Conservation (phyloP, 2,888 invertebrate genomes). For the Lapara coniferarum region DNA sequence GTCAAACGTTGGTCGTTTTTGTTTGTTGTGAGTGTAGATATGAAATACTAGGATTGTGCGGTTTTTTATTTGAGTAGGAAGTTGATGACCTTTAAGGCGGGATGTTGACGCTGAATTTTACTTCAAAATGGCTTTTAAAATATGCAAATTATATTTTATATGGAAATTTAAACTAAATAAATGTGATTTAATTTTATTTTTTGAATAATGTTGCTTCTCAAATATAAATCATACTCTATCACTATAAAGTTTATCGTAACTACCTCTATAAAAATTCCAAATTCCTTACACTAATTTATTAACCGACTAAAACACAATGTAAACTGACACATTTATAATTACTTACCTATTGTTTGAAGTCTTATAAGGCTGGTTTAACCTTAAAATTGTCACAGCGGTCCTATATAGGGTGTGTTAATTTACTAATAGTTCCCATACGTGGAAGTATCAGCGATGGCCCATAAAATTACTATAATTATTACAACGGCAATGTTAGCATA, state of each 20-base stretch:
- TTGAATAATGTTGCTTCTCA: too few species aligned
- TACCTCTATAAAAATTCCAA: background rate
- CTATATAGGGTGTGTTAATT: conserved; percentile 14
- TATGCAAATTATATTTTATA: too few species aligned
- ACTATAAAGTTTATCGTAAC: background rate
- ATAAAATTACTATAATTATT: conserved; percentile 25
- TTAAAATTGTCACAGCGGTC: conserved; percentile 17
- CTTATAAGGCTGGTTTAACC: background rate
- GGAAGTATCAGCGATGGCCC: conserved; percentile 3
- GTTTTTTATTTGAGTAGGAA: conserved; percentile 6
- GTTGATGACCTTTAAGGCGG: background rate
- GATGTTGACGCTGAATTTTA: background rate
- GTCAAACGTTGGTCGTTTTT: conserved; percentile 15
- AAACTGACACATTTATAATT: background rate
- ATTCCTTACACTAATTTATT: background rate
- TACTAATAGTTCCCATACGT: conserved; percentile 1
- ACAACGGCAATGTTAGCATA: conserved; percentile 28
- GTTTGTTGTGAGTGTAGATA: conserved; percentile 1
- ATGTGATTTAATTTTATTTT: too few species aligned
- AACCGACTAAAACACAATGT: too few species aligned
- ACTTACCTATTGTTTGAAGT: background rate
- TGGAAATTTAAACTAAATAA: too few species aligned
- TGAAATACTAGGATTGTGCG: background rate
- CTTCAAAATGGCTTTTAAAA: too few species aligned
- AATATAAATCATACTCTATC: too few species aligned